Percentiles rank a stretch among this genome's conserved stretches.
Conservation (phyloP, 1,140 invertebrate genomes). For the Zaprionus davidi region DNA sequence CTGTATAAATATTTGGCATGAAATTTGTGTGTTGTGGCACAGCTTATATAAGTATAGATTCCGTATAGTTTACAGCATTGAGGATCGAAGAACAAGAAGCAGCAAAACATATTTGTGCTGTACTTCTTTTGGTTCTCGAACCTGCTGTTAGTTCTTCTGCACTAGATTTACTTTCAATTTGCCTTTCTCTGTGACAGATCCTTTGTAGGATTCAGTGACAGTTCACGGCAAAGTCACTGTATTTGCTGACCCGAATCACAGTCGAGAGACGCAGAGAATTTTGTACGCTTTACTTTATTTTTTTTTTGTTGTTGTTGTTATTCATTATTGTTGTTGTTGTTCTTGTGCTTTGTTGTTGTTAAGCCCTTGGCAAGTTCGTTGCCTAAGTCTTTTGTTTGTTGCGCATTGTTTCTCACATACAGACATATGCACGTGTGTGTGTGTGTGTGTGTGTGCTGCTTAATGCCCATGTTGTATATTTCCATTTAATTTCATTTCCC, state of each 20-base stretch:
- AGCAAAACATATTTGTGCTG: too few species aligned
- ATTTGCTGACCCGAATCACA: conserved; percentile 36
- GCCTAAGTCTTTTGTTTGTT: conserved; percentile 77
- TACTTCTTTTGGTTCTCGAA: too few species aligned
- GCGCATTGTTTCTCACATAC: conserved; percentile 34
- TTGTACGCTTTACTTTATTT: conserved; percentile 9
- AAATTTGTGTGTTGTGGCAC: conserved; percentile 11
- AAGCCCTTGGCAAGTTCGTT: conserved; percentile 65
- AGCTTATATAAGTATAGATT: background rate
- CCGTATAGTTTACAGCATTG: background rate
- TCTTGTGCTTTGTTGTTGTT: conserved; percentile 4
- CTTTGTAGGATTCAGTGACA: conserved; percentile 26
- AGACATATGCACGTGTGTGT: conserved; percentile 4
- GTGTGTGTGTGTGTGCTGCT: conserved; percentile 32
- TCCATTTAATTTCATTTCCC: conserved; percentile 57
- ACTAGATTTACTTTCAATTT: background rate
- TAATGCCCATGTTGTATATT: conserved; percentile 50
- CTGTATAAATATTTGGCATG: conserved; percentile 41
- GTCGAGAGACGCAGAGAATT: conserved; percentile 34
- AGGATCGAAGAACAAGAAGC: too few species aligned
- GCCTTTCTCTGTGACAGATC: background rate
- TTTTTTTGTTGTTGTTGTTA: conserved; percentile 2
- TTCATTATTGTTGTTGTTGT: conserved; percentile 7
- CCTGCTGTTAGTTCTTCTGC: too few species aligned
- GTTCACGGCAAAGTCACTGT: conserved; percentile 30